A percentile compares a stretch with the other conserved stretches of the same genome.
phyloP scores from a whole-genome alignment of 2,113 vertebrate genomes.

The Charadrius vociferus region DNA sequence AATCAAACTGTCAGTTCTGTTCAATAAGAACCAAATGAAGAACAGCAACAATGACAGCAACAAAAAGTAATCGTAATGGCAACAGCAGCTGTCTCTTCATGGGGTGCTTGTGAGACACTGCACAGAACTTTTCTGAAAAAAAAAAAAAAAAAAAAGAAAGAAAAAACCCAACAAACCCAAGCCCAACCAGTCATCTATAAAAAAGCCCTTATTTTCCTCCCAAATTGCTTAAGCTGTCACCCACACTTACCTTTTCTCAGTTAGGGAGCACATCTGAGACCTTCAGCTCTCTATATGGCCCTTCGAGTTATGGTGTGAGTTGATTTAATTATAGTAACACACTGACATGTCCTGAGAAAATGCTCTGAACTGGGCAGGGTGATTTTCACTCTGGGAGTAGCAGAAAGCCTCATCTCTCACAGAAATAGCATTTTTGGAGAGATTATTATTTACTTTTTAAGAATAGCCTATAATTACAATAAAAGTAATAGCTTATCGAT shows the following conservation, averaged over 20 bases:
- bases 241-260: neutral
- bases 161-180: neutral
- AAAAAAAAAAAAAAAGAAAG: neutral
- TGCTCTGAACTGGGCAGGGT: neutral
- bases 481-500: neutral
- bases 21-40: neutral
- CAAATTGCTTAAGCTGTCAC: neutral
- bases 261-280: neutral
- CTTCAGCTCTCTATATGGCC: neutral
- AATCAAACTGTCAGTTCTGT: neutral
- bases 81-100: neutral
- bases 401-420: neutral
- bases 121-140: neutral
- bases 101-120: neutral
- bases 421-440: neutral
- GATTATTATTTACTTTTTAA: neutral
- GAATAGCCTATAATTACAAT: neutral
- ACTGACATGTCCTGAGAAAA: accelerated
- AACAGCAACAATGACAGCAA: neutral
- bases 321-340: neutral
- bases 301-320: neutral
- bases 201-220: neutral
- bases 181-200: neutral
- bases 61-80: neutral
- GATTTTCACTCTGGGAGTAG: neutral